These are phyloP conservation scores for Pelvicachromis taeniatus DNA, from an alignment of 2,113 vertebrate species.

Conservation along the genomic window DNA sequence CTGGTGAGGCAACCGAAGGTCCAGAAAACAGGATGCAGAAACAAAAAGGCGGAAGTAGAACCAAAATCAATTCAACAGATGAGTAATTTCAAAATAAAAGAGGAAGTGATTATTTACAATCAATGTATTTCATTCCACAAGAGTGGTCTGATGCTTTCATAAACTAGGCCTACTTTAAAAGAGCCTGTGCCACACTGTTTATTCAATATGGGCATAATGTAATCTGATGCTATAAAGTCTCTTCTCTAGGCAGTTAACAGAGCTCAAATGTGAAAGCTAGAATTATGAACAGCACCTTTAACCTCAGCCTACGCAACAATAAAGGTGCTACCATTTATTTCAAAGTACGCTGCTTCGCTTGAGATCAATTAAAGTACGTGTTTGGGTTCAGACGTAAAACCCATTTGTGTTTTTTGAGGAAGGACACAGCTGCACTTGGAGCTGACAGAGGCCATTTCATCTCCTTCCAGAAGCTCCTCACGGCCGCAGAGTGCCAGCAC, in stretches of 20 bases:
- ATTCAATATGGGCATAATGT: not conserved
- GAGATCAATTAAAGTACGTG: not conserved
- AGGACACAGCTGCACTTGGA: conserved; percentile 24
- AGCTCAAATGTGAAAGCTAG: not conserved
- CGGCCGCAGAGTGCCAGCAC: conserved; percentile 27
- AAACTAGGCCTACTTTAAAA: conserved; percentile 73
- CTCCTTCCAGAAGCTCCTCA: not conserved
- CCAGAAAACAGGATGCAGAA: not conserved
- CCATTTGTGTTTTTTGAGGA: not conserved
- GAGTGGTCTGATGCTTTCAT: conserved; percentile 78
- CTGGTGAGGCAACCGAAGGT: not conserved
- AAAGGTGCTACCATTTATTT: not conserved
- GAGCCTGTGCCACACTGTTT: not conserved
- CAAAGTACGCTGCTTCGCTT: not conserved
- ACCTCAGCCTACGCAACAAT: not conserved
- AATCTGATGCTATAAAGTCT: not conserved
- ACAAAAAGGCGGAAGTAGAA: not conserved
- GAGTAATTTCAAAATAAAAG: not conserved
- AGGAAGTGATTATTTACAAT: not conserved
- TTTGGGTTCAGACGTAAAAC: not conserved
- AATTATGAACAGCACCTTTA: not conserved
- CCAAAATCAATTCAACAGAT: not conserved
- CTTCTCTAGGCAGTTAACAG: not conserved
- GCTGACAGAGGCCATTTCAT: not conserved
- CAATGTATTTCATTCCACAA: not conserved